Conservation (phyloP, 1,140 invertebrate species). For the Manduca sexta region DNA sequence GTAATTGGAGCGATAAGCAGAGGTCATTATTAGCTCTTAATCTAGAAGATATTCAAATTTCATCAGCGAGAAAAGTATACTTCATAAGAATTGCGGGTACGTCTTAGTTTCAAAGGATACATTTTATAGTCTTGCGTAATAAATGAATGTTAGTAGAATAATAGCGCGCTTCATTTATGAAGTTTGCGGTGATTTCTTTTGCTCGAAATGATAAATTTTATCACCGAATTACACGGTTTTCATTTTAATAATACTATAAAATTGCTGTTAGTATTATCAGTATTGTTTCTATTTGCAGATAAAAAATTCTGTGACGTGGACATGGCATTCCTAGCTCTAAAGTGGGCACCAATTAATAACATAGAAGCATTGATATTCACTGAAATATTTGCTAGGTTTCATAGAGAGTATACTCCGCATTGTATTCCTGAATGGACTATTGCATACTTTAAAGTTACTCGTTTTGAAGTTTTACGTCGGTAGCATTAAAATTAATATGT, state of each 20-base stretch:
- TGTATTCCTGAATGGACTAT: slow-evolving; percentile 70
- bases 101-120: background rate
- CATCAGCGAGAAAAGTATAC: slow-evolving; percentile 57
- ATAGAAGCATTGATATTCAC: slow-evolving; percentile 58
- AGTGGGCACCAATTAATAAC: slow-evolving; percentile 58
- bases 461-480: slow-evolving; percentile 51
- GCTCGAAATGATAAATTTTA: background rate
- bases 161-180: no score
- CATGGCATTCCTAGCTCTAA: slow-evolving; percentile 68
- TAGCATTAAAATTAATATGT: no score
- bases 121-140: no score
- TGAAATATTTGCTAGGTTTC: slow-evolving; percentile 68
- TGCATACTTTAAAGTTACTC: slow-evolving; percentile 62
- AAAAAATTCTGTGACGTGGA: slow-evolving; percentile 68
- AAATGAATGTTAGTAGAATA: no score
- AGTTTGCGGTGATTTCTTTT: background rate
- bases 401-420: slow-evolving; percentile 64
- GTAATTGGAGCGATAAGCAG: slow-evolving; percentile 54
- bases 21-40: slow-evolving; percentile 42
- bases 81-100: slow-evolving; percentile 60
- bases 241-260: background rate
- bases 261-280: background rate
- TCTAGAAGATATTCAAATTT: slow-evolving; percentile 55
- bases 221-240: background rate
- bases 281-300: slow-evolving; percentile 40